Conservation (phyloP, 2,888 invertebrate genomes). For the Drosophila lacicola region DNA sequence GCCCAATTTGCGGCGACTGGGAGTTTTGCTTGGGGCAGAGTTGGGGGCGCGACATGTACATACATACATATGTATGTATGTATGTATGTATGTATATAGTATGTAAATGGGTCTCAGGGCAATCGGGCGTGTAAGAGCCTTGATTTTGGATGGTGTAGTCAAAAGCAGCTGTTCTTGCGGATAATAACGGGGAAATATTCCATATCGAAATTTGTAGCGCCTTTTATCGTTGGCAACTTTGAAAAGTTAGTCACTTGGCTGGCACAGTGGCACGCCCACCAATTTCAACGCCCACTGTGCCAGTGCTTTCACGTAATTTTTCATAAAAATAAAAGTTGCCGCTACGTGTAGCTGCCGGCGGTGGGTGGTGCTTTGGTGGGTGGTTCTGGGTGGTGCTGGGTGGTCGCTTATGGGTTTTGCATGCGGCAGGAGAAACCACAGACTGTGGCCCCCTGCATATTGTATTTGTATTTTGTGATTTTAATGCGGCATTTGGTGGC, state of each 20-base stretch:
- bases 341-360: conserved; percentile 35
- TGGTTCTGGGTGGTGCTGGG: conserved; percentile 21
- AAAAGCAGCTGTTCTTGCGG: conserved; percentile 30
- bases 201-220: conserved; percentile 56
- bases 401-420: conserved; percentile 38
- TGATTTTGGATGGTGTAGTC: conserved; percentile 1
- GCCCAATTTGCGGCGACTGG: conserved; percentile 16
- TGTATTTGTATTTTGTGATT: conserved; percentile 78
- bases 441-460: conserved; percentile 54
- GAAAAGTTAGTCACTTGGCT: conserved; percentile 66
- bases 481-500: conserved; percentile 78
- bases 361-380: background rate
- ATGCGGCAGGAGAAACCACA: conserved; percentile 42
- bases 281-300: conserved; percentile 21
- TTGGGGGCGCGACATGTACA: background rate
- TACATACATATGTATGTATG: no score
- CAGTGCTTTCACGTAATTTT: conserved; percentile 69
- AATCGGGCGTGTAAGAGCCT: background rate
- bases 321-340: conserved; percentile 76
- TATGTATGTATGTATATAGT: no score
- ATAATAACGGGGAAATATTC: conserved; percentile 54
- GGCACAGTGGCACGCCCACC: conserved; percentile 20
- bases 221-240: conserved; percentile 71
- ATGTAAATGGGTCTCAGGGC: conserved; percentile 6
- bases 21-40: background rate